These are phyloP conservation scores for Paradoxurus hermaphroditus DNA, from an alignment of 2,113 vertebrate genomes.

Conservation along the genomic window DNA sequence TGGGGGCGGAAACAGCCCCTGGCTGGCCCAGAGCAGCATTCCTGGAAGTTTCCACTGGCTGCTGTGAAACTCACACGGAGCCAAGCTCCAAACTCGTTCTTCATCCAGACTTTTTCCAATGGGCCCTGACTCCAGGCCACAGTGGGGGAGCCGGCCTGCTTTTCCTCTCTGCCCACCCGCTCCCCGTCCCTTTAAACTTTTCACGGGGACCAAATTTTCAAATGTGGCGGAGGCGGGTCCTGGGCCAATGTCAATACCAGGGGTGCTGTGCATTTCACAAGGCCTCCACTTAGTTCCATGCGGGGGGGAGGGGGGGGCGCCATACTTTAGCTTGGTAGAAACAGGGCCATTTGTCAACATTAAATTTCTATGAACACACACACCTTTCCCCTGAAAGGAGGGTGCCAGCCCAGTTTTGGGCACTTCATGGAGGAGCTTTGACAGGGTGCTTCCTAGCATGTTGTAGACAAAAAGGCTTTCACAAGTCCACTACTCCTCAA, in stretches of 20 bases:
- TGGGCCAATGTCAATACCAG: background rate
- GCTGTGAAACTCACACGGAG: background rate
- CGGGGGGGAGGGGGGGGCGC: background rate
- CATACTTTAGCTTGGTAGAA: background rate
- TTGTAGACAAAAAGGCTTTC: background rate
- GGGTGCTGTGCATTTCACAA: background rate
- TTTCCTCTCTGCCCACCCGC: background rate
- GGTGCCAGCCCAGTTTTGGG: background rate
- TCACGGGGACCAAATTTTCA: background rate
- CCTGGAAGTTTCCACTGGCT: conserved; percentile 72
- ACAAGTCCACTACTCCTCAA: background rate
- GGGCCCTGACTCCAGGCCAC: background rate
- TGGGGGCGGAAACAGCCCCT: conserved; percentile 37
- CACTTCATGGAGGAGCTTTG: background rate
- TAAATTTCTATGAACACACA: background rate
- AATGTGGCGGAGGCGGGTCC: background rate
- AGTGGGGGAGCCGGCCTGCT: background rate
- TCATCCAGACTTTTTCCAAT: conserved; percentile 34
- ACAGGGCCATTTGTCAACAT: background rate
- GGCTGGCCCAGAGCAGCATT: conserved; percentile 57
- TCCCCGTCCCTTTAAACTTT: background rate
- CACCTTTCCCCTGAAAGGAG: background rate
- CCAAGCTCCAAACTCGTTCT: background rate
- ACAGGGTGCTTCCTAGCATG: background rate
- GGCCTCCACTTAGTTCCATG: background rate